These are phyloP conservation scores for Subacronicta megacephala DNA, from an alignment of 2,888 invertebrate genomes.

Conservation along the genomic window DNA sequence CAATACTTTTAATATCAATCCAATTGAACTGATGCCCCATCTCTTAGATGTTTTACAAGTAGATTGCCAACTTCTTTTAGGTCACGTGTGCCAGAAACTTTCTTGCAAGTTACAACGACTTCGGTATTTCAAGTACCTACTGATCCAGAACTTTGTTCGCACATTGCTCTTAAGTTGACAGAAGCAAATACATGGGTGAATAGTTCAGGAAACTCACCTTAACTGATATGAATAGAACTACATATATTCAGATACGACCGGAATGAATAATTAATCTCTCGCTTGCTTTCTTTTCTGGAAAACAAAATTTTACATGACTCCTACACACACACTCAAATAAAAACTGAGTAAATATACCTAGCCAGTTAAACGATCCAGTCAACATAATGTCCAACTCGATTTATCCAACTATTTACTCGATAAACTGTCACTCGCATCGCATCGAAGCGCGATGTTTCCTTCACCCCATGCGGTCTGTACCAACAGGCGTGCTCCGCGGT, in stretches of 20 bases:
- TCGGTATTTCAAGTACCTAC: no score
- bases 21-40: neutral
- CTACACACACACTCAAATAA: neutral
- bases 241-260: no score
- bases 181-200: conserved; percentile 39
- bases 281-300: no score
- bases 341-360: neutral
- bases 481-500: conserved; percentile 31
- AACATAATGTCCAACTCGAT: conserved; percentile 15
- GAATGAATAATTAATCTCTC: no score
- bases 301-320: no score
- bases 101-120: no score
- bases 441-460: conserved; percentile 25
- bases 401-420: conserved; percentile 18
- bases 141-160: conserved; percentile 24
- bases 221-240: conserved; percentile 40
- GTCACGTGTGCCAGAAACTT: conserved; percentile 11
- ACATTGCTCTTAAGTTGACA: conserved; percentile 32
- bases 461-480: conserved; percentile 32
- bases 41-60: neutral
- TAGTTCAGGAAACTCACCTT: conserved; percentile 20
- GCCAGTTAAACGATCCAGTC: neutral
- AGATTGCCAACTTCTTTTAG: neutral
- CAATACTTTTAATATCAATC: conserved; percentile 5
- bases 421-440: conserved; percentile 21